Conservation (phyloP, 2,888 invertebrate genomes). For the Stenolophus ochropezus region DNA sequence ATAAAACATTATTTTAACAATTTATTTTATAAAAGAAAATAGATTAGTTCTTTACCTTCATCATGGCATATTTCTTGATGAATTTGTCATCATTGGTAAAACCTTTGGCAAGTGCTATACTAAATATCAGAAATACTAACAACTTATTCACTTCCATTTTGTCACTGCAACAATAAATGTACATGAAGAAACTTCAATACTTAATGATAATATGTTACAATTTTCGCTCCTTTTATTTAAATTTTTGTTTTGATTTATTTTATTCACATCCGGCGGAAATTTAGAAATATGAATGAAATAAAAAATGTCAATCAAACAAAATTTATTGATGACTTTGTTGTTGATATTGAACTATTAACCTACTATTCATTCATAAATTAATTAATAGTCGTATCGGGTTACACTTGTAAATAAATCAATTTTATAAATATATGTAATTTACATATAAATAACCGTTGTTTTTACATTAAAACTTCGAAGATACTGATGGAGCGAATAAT, state of each 20-base stretch:
- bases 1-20: slow-evolving; percentile 45
- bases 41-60: slow-evolving; percentile 76
- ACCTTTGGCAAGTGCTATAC: slow-evolving; percentile 70
- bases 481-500: neutral
- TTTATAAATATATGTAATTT: neutral
- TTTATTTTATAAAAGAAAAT: neutral
- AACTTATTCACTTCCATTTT: slow-evolving; percentile 13
- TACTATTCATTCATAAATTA: slow-evolving; percentile 39
- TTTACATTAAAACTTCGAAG: neutral
- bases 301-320: neutral
- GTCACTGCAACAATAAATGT: neutral
- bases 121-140: slow-evolving; percentile 30
- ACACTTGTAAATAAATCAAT: neutral
- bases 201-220: neutral
- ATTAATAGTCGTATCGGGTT: neutral
- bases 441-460: neutral
- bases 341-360: slow-evolving; percentile 29
- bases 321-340: neutral
- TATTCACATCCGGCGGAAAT: slow-evolving; percentile 54
- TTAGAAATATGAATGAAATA: slow-evolving; percentile 52
- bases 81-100: slow-evolving; percentile 80
- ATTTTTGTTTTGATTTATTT: slow-evolving; percentile 31
- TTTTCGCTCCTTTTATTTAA: slow-evolving; percentile 13
- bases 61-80: slow-evolving; percentile 83
- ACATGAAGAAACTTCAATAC: neutral